Evolutionary conservation across 2,797 vertebrate species (phyloP).

Genomic region (Potorous gilbertii): DNA sequence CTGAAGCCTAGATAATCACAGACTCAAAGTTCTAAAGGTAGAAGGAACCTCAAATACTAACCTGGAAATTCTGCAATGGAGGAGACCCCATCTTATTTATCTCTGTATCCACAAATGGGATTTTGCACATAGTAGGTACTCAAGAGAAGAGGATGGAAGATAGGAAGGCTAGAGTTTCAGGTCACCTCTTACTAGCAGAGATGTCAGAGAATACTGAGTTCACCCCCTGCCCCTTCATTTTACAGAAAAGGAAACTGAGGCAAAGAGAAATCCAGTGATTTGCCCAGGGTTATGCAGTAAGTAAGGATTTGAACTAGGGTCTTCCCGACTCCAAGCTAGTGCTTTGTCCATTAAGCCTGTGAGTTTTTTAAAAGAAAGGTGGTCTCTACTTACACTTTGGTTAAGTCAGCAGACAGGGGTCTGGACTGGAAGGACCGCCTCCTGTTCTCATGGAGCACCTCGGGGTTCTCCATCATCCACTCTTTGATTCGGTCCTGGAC

Average conservation of each 20-base stretch:
- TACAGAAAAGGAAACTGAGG: neutral
- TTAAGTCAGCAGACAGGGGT: constrained; percentile 88
- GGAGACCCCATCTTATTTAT: neutral
- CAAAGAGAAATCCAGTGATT: neutral
- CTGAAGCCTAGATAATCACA: neutral
- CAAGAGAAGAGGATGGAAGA: neutral
- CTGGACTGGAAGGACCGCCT: constrained; percentile 84
- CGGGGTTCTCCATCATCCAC: constrained; percentile 85
- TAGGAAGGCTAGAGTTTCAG: neutral
- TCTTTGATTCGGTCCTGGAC: constrained; percentile 92
- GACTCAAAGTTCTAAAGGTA: neutral
- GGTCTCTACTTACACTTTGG: constrained; percentile 88
- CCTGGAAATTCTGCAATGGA: neutral
- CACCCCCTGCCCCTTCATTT: neutral
- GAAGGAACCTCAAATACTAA: neutral
- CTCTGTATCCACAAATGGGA: neutral
- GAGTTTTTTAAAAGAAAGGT: neutral
- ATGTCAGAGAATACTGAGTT: neutral
- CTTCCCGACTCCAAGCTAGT: neutral
- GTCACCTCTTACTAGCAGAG: neutral
- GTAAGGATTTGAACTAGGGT: neutral
- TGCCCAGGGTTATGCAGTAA: neutral
- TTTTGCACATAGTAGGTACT: neutral
- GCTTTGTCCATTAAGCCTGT: neutral
- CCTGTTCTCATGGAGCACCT: constrained; percentile 76